Base-by-base conservation (phyloP, 2,888 invertebrate species). In the Phaedon cochleariae region DNA sequence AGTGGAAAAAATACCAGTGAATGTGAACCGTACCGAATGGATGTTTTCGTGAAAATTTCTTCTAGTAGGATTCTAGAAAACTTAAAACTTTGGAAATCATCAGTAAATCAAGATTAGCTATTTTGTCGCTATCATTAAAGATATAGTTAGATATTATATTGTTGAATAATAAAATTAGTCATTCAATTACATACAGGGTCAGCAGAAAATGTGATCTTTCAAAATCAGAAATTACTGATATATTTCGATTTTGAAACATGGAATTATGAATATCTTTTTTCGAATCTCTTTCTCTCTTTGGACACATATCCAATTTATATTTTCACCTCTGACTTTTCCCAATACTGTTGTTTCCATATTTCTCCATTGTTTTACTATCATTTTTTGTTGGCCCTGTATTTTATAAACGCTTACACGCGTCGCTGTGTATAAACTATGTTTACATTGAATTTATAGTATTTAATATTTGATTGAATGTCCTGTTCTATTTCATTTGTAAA, bases 371-470 rank as follows among this genome's bases (percentile, higher is more conserved):
- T 29, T 45, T n/a, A n/a, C 46, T 46, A 46, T 2, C n/a, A 59
- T 46, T 57, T 57, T 64, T 61, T 64, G 37, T 65, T 64, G 41
- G 59, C 62, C 61, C 61, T 62, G 64, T 61, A 62, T 22, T 57
- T 45, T 59, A 37, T 64, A 61, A 64, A 67, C 73, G 73, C 72
- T 70, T 73, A 61, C 60, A 62, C 66, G 73, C 70, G 70, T 72
- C n/a, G n/a, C 70, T 68, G 60, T 74, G 73, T 74, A 74, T 72
- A 73, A 73, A 74, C 71, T 70, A 74, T 72, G 73, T 74, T 74
- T 73, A 74, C 65, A 68, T 62, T n/a, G n/a, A n/a, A 22, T 52
- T 71, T 62, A 67, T 61, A 69, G 74, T 72, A 74, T 67, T 71
- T 70, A 68, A 74, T 72, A 70, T 73, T 74, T 62, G 62, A 73